Base-by-base conservation (phyloP, 2,113 vertebrate species). In the Gorsachius goisagi region DNA sequence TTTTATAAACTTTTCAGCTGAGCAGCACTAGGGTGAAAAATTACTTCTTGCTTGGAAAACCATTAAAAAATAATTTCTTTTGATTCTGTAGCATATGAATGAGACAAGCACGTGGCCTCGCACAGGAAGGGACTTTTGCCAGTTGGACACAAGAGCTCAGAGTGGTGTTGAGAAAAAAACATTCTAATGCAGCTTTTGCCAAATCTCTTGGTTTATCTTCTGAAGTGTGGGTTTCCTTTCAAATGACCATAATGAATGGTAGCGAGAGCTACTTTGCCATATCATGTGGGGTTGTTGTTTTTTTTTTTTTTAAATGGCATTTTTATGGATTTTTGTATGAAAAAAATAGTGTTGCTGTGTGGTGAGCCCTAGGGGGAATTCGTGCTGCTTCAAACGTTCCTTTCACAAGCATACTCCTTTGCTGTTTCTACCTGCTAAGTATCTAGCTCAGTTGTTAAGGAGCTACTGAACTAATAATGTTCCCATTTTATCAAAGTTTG, bases 31-130 rank as follows among this genome's bases (percentile, higher is more conserved):
- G 62, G 63, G 52, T 95, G 92, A 82, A 82, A 90, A 93, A 89
- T 64, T 35, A 78, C 41, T 81, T 89, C 66, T 91, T 91, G 73
- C 58, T 53, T 93, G 11, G 50, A 90, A 90, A 75, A n/a, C 50
- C 68, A 96, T 95, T 92, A 96, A 92, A 94, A 91, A 85, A 79
- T 60, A 52, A 89, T 95, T 95, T 82, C 73, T 28, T 87, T 89
- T 96, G 86, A 69, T 93, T 59, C 71, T 82, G 35, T 18, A 68
- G 84, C 52, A 49, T 53, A 20, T 32, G 27, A 89, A 32, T 20
- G 89, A 89, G 77, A 60, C 66, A 44, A 72, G 80, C 77, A 69
- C 32, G 2, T 23, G 64, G 80, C 67, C 64, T 85, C 0, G 0
- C 81, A 53, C 62, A 85, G 92, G 69, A 94, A 92, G 86, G 84